A percentile compares a stretch with the other conserved stretches of the same genome.
phyloP scores from a whole-genome alignment of 2,888 invertebrate genomes.

The Tromatobia lineatoria region DNA sequence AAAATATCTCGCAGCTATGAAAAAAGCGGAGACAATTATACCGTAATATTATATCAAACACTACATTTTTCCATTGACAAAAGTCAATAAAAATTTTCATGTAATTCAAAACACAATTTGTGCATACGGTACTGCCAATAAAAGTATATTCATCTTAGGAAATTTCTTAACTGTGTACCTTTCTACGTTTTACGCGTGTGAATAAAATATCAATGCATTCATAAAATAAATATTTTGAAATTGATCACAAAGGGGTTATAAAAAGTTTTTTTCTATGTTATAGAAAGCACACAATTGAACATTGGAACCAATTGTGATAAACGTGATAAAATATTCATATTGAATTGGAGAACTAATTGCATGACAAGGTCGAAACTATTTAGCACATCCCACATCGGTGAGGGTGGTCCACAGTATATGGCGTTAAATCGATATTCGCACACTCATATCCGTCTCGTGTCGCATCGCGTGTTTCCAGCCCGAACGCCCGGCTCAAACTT shows the following conservation, averaged over 20 bases:
- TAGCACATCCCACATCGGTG: constrained; percentile 23
- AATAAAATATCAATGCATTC: no score
- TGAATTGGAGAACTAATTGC: constrained; percentile 61
- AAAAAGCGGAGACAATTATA: no score
- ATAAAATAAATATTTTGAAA: no score
- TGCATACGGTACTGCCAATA: no score
- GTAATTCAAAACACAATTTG: no score
- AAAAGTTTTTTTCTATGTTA: not conserved
- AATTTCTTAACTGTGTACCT: no score
- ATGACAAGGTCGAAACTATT: constrained; percentile 48
- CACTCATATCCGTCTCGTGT: constrained; percentile 13
- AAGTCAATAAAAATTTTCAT: no score
- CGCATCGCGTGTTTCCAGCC: constrained; percentile 2
- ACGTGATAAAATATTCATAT: constrained; percentile 50
- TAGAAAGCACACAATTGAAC: not conserved
- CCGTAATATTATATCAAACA: no score
- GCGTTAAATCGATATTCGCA: constrained; percentile 54
- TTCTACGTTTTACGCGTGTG: no score
- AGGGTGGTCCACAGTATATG: not conserved
- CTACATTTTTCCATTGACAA: no score
- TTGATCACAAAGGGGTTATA: not conserved
- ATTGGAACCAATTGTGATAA: constrained; percentile 31
- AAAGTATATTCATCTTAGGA: no score
- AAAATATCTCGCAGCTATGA: no score
- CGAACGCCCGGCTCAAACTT: constrained; percentile 30